Evolutionary conservation across 2,888 invertebrate genomes (phyloP).

Genomic region (Eumerus sabulonum): DNA sequence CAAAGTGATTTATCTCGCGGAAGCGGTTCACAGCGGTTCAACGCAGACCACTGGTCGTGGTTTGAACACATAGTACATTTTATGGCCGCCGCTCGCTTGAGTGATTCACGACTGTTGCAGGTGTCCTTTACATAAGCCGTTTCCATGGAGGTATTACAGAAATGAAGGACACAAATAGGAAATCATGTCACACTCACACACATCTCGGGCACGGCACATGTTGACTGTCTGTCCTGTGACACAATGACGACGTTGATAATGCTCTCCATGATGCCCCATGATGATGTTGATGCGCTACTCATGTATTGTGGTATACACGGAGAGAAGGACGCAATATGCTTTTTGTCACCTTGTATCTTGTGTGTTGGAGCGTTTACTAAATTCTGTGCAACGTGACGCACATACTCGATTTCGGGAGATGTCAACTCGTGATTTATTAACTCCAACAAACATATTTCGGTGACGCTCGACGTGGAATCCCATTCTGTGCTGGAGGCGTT

Average conservation of each 20-base stretch:
- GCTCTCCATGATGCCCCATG: constrained; percentile 26
- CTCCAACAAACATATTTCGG: constrained; percentile 61
- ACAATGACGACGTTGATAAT: constrained; percentile 48
- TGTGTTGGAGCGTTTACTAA: constrained; percentile 62
- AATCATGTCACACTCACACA: no score
- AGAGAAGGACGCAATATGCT: constrained; percentile 62
- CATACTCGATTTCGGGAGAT: constrained; percentile 60
- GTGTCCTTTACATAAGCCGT: no score
- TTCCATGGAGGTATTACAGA: no score
- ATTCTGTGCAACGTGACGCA: constrained; percentile 67
- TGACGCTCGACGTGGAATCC: constrained; percentile 35
- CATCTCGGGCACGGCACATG: no score
- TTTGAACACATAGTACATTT: no score
- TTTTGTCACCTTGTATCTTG: constrained; percentile 69
- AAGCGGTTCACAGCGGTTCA: constrained; percentile 19
- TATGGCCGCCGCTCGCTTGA: no score
- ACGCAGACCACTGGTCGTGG: no score
- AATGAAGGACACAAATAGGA: no score
- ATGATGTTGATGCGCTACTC: constrained; percentile 63
- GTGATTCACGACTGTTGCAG: no score
- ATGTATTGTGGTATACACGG: constrained; percentile 2
- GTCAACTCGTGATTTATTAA: constrained; percentile 68
- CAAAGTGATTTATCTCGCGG: constrained; percentile 17
- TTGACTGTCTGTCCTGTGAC: constrained; percentile 47
- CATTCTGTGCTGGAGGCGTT: no score